Base-by-base conservation (phyloP, 1,140 invertebrate species). In the Chrysomallon squamiferum region DNA sequence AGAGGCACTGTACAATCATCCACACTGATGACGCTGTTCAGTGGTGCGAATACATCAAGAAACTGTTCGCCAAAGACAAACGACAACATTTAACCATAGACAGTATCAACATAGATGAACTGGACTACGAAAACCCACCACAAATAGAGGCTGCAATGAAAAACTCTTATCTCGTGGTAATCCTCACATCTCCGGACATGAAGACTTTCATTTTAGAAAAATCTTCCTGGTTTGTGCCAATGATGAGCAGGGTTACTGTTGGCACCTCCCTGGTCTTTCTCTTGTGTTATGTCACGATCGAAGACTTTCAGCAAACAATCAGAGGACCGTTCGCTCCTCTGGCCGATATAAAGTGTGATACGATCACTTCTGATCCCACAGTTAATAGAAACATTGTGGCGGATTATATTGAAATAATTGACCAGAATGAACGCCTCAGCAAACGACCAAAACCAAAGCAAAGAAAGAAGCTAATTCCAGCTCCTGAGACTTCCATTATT, bases 71-170 rank as follows among this genome's bases (percentile, higher is more conserved):
- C 35, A 38, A 38, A 38, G 35, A 38, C 35, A 38, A 7, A 15
- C 35, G 35, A 38, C 35, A 38, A 15, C 5, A 38, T 38, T 15
- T 38, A 15, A 38, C 6, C 35, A 38, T 38, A 5, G 35, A 38
- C 35, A 38, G 35, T 15, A 30, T 66, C 3, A 7, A 50, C 47
- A 33, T 66, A 7, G 64, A 66, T n/a, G 22, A 59, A 13, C 13
- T 50, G 58, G 45, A 54, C 32, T 66, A 66, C 59, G 58, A 66
- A 43, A 66, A 66, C 32, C 64, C 64, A 7, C 47, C 64, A 25
- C 56, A 66, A 25, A 47, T 66, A 35, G 50, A 43, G 13, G 4
- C n/a, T 7, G 64, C 64, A 0, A 49, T 41, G 18, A 1, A 15
- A 1, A 7, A 60, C 7, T 60, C 57, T 20, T 33, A 33, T 3